phyloP scores from a whole-genome alignment of 2,797 vertebrate species.

The Lepus townsendii region DNA sequence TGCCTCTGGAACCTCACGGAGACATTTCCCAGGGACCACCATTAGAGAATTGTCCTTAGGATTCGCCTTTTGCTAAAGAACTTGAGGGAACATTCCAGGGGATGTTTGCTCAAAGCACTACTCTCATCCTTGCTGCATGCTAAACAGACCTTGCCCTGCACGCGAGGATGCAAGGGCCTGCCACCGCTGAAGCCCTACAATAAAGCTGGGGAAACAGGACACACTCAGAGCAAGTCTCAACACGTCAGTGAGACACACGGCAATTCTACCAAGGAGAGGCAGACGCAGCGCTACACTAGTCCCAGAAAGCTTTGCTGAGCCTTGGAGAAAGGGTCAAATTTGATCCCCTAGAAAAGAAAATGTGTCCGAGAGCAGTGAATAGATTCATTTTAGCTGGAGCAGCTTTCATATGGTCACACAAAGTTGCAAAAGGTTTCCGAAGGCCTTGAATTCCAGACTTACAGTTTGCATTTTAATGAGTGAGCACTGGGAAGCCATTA shows the following conservation, averaged over 20 bases:
- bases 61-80: slow-evolving; percentile 13
- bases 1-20: neutral
- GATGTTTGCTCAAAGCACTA: neutral
- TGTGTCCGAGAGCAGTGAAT: neutral
- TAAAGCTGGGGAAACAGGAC: neutral
- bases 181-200: neutral
- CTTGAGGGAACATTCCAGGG: neutral
- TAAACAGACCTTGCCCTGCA: no score
- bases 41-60: neutral
- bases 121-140: neutral
- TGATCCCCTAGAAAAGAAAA: slow-evolving; percentile 6
- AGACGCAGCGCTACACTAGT: neutral
- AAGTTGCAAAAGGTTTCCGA: slow-evolving; percentile 41
- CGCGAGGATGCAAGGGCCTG: neutral
- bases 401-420: neutral
- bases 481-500: neutral
- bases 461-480: slow-evolving; percentile 29
- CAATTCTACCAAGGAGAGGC: neutral
- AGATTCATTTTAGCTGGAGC: neutral
- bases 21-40: neutral
- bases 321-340: slow-evolving; percentile 20
- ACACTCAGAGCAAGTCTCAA: slow-evolving; percentile 4
- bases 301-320: neutral
- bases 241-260: neutral
- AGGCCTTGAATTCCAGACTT: slow-evolving; percentile 36